Evolutionary conservation across 2,888 invertebrate genomes (phyloP), one percentile per base, ranked within the genome.

Genomic region (Parthenolecanium corni): DNA sequence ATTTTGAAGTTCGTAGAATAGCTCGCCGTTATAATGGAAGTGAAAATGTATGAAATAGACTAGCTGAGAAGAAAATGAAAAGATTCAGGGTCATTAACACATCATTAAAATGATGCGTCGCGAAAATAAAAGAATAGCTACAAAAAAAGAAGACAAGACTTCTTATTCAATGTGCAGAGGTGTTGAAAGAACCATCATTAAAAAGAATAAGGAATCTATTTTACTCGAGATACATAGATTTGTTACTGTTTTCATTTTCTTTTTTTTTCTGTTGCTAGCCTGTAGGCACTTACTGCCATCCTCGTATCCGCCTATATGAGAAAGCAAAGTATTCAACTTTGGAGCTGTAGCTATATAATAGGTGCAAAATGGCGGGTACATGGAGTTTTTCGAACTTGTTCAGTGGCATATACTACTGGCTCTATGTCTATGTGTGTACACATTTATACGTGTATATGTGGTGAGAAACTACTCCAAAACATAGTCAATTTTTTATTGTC

Each of bases 71-170:
- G 31, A 31, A 31, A 31, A 4, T 31, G 31, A 31, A 18, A 49
- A 49, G 36, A 57, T 46, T 57, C 57, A 57, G 57, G 57, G 57
- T 57, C 57, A 57, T 57, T 57, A 57, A 57, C 57, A 57, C 57
- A 44, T 47, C 31, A 47, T 47, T 24, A 23, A 47, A 46, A 31
- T 47, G n/a, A 20, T 49, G 21, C 49, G 49, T 14, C 23, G 18
- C 16, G 20, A 46, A 25, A 44, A 31, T 31, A 31, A 31, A 31
- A 31, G 9, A 31, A 9, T 31, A 31, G 9, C 9, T n/a, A n/a
- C 16, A 12, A 46, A 25, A 44, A 31, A 6, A 31, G 9, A 31
- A 31, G 9, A 31, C 5, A 6, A 31, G 9, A 6, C 4, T 31
- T 31, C 9, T 31, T 31, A 31, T 31, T 31, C 31, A 31, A 31